Evolutionary conservation across 2,113 vertebrate genomes (phyloP).

Genomic region (Neotragus pygmaeus): DNA sequence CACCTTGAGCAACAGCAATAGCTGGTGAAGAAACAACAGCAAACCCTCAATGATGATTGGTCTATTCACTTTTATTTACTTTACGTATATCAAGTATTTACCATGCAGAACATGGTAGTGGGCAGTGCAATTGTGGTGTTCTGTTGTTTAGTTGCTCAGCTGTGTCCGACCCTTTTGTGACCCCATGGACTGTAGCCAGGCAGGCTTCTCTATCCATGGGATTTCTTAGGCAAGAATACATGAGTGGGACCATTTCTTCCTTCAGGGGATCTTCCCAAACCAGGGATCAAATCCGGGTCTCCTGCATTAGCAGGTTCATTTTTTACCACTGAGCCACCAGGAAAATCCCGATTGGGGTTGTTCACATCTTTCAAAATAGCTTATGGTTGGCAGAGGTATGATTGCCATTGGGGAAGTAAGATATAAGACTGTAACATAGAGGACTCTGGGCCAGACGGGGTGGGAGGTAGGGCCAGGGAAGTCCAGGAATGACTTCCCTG

Average conservation of each 20-base stretch:
- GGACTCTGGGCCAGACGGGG: neutral
- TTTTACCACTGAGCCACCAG: neutral
- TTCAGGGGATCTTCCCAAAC: neutral
- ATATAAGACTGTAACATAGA: accelerated
- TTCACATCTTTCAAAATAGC: neutral
- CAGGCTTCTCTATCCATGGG: neutral
- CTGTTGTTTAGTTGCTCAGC: neutral
- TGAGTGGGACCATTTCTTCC: neutral
- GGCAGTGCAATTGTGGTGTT: accelerated
- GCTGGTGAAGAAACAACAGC: neutral
- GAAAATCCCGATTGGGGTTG: neutral
- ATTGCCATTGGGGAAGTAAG: accelerated
- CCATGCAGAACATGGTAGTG: too few species aligned
- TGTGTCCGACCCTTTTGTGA: neutral
- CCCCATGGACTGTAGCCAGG: neutral
- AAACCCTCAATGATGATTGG: too few species aligned
- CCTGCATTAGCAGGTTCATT: neutral
- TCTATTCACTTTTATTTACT: neutral
- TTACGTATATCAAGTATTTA: too few species aligned
- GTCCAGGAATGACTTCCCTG: neutral
- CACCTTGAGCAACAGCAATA: neutral
- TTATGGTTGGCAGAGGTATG: neutral
- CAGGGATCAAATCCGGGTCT: neutral
- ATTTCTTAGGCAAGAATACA: neutral
- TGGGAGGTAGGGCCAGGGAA: neutral